These are phyloP conservation scores for Ostrea edulis DNA, from an alignment of 1,140 invertebrate genomes.

Conservation along the genomic window DNA sequence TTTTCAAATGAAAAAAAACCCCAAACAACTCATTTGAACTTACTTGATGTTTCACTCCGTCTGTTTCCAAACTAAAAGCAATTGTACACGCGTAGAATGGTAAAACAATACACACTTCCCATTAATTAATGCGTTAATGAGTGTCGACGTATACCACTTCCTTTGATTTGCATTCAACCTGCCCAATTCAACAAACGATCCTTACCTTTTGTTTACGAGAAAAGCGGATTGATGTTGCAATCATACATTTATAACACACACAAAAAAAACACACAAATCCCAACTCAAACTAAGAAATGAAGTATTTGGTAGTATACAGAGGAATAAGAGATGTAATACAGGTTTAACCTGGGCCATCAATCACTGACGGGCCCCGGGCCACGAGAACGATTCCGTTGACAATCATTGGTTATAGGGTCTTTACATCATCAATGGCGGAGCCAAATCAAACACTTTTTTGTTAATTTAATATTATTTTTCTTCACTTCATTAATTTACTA, in stretches of 20 bases:
- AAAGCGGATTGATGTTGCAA: background rate
- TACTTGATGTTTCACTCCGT: too few species aligned
- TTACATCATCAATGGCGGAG: constrained; percentile 20
- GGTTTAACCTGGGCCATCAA: background rate
- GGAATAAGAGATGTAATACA: background rate
- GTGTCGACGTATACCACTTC: background rate
- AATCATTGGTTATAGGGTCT: constrained; percentile 19
- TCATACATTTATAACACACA: constrained; percentile 7
- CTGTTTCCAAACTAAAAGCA: too few species aligned
- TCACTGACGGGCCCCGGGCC: background rate
- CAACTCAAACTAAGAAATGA: background rate
- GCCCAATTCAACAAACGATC: background rate
- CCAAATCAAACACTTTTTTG: background rate
- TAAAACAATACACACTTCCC: background rate
- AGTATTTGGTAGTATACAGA: background rate
- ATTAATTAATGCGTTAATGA: background rate
- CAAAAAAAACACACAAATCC: constrained; percentile 18
- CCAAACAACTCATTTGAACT: too few species aligned
- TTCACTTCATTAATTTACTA: background rate
- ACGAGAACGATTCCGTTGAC: background rate
- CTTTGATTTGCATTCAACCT: background rate
- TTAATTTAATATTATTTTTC: background rate
- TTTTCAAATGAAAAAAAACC: too few species aligned
- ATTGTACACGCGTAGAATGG: too few species aligned
- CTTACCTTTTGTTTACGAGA: background rate